Percentiles rank a stretch among this genome's conserved stretches.
Conservation (phyloP, 1,140 invertebrate genomes). For the Spodoptera frugiperda region DNA sequence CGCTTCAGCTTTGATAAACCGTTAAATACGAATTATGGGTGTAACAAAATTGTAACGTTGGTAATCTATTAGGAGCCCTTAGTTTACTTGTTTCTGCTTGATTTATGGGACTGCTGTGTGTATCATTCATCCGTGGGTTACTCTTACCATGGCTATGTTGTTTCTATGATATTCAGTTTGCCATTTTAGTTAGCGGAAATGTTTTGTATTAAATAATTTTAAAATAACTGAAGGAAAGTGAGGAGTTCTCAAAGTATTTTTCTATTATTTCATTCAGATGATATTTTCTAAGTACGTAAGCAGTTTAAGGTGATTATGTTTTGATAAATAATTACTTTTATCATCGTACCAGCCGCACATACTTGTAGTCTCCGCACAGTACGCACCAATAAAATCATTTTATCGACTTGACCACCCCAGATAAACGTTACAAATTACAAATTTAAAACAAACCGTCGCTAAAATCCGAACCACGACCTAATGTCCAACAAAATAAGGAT, state of each 20-base stretch:
- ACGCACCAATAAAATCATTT: constrained; percentile 36
- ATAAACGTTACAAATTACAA: constrained; percentile 47
- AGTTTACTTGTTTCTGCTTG: constrained; percentile 10
- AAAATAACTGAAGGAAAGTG: background rate
- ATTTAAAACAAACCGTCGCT: background rate
- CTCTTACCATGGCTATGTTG: background rate
- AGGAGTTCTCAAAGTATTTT: no score
- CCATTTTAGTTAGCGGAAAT: no score
- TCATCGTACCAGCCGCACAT: background rate
- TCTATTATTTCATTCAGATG: no score
- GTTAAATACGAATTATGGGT: constrained; percentile 39
- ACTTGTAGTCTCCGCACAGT: background rate
- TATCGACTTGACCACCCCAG: constrained; percentile 47
- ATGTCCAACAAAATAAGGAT: background rate
- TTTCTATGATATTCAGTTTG: background rate
- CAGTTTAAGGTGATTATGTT: no score
- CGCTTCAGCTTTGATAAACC: constrained; percentile 27
- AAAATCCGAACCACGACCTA: background rate
- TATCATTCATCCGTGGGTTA: background rate
- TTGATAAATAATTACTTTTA: background rate
- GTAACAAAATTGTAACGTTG: constrained; percentile 31
- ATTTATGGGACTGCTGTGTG: constrained; percentile 8
- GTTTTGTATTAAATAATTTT: background rate
- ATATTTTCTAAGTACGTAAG: no score
- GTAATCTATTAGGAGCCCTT: constrained; percentile 33